Evolutionary conservation across 2,113 vertebrate genomes (phyloP).

Genomic region (Ornithorhynchus anatinus): DNA sequence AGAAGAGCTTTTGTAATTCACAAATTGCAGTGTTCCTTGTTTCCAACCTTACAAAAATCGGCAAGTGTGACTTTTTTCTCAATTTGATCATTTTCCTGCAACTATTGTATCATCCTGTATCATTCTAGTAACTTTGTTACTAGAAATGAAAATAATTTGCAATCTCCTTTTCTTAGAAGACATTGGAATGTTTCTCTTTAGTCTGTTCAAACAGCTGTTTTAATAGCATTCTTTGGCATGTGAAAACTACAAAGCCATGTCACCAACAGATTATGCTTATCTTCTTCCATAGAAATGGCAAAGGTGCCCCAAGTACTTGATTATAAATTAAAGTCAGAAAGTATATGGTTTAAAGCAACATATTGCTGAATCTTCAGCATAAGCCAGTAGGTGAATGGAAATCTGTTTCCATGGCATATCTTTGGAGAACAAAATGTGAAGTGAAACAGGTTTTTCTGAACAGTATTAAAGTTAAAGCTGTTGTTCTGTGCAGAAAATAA

Average conservation of each 20-base stretch:
- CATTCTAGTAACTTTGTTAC: slow-evolving; percentile 62
- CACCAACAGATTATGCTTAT: neutral
- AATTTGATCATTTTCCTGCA: slow-evolving; percentile 64
- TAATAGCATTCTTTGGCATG: slow-evolving; percentile 15
- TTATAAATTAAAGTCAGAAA: neutral
- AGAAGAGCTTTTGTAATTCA: slow-evolving; percentile 11
- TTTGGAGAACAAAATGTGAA: neutral
- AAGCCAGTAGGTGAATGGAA: neutral
- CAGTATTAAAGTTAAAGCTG: neutral
- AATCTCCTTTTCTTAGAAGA: slow-evolving; percentile 60
- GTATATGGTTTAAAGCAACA: neutral
- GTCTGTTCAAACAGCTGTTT: slow-evolving; percentile 31
- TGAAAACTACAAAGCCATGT: neutral
- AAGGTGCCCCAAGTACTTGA: neutral
- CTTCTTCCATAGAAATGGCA: neutral
- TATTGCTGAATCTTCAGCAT: neutral
- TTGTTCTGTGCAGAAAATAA: neutral
- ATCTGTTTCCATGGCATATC: neutral
- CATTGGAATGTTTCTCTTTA: slow-evolving; percentile 54
- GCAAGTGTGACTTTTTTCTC: slow-evolving; percentile 52
- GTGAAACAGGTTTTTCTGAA: neutral
- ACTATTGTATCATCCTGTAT: slow-evolving; percentile 56
- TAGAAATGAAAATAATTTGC: slow-evolving; percentile 49
- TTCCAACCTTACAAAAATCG: slow-evolving; percentile 35
- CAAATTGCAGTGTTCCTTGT: neutral